These are phyloP conservation scores for Nilaparvata lugens DNA, from an alignment of 1,140 invertebrate genomes.

Conservation along the genomic window DNA sequence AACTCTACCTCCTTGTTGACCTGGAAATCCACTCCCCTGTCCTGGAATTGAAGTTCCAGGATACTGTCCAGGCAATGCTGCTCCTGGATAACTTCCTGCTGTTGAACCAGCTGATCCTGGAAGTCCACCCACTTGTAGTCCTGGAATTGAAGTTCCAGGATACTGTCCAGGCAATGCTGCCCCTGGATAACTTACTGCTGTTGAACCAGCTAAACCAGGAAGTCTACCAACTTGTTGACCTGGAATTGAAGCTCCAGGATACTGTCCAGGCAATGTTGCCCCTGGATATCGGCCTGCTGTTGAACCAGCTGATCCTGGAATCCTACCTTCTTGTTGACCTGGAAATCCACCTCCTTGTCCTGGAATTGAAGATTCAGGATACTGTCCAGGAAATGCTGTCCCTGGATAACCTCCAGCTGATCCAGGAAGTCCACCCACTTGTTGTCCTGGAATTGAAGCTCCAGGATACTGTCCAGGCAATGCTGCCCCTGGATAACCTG, in stretches of 20 bases:
- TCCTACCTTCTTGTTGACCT: too few relatives aligned
- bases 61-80: slow-evolving; percentile 15
- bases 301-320: slow-evolving; percentile 12
- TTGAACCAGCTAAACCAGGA: slow-evolving; percentile 1
- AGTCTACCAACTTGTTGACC: slow-evolving; percentile 10
- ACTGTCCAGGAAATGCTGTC: slow-evolving; percentile 12
- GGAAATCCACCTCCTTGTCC: too few relatives aligned
- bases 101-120: slow-evolving; percentile 15
- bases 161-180: slow-evolving; percentile 2
- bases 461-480: slow-evolving; percentile 11
- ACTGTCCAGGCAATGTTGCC: background rate
- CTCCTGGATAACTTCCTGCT: slow-evolving; percentile 16
- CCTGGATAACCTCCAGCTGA: slow-evolving; percentile 4
- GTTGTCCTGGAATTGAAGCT: background rate
- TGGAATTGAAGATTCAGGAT: too few relatives aligned
- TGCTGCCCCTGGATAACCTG: slow-evolving; percentile 14
- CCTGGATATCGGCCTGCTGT: slow-evolving; percentile 9
- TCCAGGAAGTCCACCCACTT: slow-evolving; percentile 15
- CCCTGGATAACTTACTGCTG: slow-evolving; percentile 11
- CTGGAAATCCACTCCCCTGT: background rate
- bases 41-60: slow-evolving; percentile 10
- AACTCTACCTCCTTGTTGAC: slow-evolving; percentile 16
- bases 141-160: slow-evolving; percentile 6
- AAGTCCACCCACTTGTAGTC: background rate
- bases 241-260: slow-evolving; percentile 7